These are phyloP conservation scores for Bombus polaris DNA, from an alignment of 1,140 invertebrate genomes.

Conservation along the genomic window DNA sequence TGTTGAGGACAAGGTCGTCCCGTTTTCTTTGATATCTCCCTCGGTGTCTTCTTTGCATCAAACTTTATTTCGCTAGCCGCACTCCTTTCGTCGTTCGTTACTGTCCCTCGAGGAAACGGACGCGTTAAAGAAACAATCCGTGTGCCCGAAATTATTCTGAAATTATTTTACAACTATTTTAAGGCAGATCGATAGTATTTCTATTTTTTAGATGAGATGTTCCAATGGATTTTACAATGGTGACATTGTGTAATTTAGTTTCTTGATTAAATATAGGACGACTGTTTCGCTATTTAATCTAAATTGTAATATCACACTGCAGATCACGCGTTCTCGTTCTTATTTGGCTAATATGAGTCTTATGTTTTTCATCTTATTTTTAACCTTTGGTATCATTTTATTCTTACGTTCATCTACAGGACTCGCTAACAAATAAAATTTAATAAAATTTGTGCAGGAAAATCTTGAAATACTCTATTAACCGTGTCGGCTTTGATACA, in stretches of 20 bases:
- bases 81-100: neutral
- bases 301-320: neutral
- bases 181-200: neutral
- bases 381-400: neutral
- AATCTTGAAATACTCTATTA: neutral
- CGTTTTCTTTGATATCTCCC: neutral
- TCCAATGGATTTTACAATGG: too few relatives aligned
- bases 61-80: neutral
- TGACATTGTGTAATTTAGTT: neutral
- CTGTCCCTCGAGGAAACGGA: neutral
- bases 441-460: neutral
- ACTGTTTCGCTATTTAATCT: neutral
- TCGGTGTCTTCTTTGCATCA: neutral
- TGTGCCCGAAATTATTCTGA: too few relatives aligned
- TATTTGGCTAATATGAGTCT: neutral
- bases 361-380: neutral
- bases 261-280: neutral
- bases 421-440: too few relatives aligned
- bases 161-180: neutral
- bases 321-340: neutral
- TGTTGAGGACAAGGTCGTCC: too few relatives aligned
- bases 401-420: too few relatives aligned
- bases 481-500: neutral
- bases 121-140: neutral
- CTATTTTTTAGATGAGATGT: neutral